Evolutionary conservation across 2,113 vertebrate species (phyloP), one percentile per base, ranked within the genome.

Genomic region (Dryoscopus gambensis): DNA sequence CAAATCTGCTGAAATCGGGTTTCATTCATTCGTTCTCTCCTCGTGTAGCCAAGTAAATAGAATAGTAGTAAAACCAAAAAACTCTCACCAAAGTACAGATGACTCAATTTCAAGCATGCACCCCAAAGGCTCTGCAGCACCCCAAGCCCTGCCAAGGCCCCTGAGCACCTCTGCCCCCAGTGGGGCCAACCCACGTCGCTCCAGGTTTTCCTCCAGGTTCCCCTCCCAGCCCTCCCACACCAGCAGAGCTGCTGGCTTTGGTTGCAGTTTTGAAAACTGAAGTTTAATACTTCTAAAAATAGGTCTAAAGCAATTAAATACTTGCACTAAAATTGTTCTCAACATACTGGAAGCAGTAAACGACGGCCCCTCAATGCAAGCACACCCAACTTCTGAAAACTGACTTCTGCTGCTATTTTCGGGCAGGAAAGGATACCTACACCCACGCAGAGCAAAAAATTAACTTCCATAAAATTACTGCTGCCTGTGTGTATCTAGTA

Each of bases 231-330:
- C 87, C 87, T 86, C 90, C 87, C 47, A 23, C 69, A 59, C 60
- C 10, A 1, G 67, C 82, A 88, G 78, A 76, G 55, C 63, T 87
- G n/a, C 75, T 92, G 82, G 47, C 85, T 96, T 76, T 23, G 75
- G 78, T 16, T 69, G 35, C 59, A 70, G 79, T 63, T 95, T 83
- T 77, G 76, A 96, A 95, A 95, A 88, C 87, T 49, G 92, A 95
- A 87, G 71, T 95, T 93, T 96, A 96, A 96, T 94, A 77, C 68
- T 93, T 95, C 95, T 89, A 95, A 96, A 96, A 95, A 95, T 94
- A 95, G 76, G 64, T 59, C 30, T 59, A 52, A 94, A 86, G 84
- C 93, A 95, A 96, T 94, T 95, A 94, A 97, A 95, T 77, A 59
- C 76, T 93, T 71, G 76, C 60, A 81, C 92, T 96, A 92, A 95